Percentiles rank a stretch among this genome's conserved stretches.
Conservation (phyloP, 2,797 vertebrate species). For the Synanceia verrucosa region DNA sequence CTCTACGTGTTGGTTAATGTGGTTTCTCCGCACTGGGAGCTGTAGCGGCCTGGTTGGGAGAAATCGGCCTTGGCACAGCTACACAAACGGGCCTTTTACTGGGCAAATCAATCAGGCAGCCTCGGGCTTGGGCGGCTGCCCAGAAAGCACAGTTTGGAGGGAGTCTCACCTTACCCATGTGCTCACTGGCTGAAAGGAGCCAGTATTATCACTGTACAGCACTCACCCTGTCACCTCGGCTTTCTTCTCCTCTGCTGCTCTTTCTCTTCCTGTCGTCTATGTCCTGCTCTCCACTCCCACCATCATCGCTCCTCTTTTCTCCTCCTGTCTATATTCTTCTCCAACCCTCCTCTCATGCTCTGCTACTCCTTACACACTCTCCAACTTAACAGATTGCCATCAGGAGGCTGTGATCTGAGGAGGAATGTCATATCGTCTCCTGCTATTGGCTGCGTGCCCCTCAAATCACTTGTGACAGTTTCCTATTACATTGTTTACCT, state of each 20-base stretch:
- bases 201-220: conserved; percentile 77
- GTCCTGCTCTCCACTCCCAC: conserved; percentile 17
- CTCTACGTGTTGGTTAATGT: conserved; percentile 57
- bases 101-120: conserved; percentile 76
- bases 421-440: conserved; percentile 70
- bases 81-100: conserved; percentile 79
- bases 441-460: conserved; percentile 54
- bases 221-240: conserved; percentile 62
- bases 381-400: conserved; percentile 72
- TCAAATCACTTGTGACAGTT: conserved; percentile 80
- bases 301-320: conserved; percentile 26
- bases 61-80: conserved; percentile 72
- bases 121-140: conserved; percentile 76
- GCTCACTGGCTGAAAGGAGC: conserved; percentile 74
- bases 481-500: conserved; percentile 80
- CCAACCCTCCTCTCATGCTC: conserved; percentile 38
- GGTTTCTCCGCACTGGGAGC: conserved; percentile 61
- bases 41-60: conserved; percentile 49
- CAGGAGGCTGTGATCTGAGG: conserved; percentile 63
- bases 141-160: conserved; percentile 82
- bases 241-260: conserved; percentile 47
- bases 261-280: conserved; percentile 52
- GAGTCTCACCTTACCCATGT: conserved; percentile 77
- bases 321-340: conserved; percentile 9
- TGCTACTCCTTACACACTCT: conserved; percentile 51